Evolutionary conservation across 2,888 invertebrate species (phyloP).

Genomic region (Allolobophora icterica): DNA sequence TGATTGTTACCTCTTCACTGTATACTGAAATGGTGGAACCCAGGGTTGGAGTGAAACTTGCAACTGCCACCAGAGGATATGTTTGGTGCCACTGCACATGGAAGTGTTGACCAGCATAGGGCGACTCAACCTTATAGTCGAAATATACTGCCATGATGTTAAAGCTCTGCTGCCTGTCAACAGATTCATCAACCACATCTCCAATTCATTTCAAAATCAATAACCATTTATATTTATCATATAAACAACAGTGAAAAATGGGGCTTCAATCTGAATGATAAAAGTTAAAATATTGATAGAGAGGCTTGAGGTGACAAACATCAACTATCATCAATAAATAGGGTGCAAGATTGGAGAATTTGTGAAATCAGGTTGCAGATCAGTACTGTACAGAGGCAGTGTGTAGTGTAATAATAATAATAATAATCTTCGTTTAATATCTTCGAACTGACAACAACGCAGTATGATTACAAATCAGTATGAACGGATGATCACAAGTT

Average conservation of each 20-base stretch:
- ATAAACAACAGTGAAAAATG: background rate
- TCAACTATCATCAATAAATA: too few species aligned
- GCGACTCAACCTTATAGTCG: slow-evolving; percentile 60
- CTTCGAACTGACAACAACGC: too few species aligned
- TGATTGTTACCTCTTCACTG: slow-evolving; percentile 77
- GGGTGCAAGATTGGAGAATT: too few species aligned
- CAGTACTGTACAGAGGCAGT: too few species aligned
- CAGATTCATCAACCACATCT: background rate
- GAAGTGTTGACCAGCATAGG: slow-evolving; percentile 58
- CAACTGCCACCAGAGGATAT: slow-evolving; percentile 81
- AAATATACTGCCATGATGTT: slow-evolving; percentile 63
- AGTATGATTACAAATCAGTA: too few species aligned
- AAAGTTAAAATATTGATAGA: too few species aligned
- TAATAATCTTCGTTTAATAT: too few species aligned
- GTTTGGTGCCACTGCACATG: slow-evolving; percentile 81
- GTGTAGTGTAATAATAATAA: too few species aligned
- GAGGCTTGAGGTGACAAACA: too few species aligned
- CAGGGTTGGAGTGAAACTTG: slow-evolving; percentile 85
- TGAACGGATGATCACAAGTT: too few species aligned
- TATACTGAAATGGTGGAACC: slow-evolving; percentile 86
- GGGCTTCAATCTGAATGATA: too few species aligned
- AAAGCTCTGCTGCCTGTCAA: background rate
- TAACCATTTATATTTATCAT: background rate
- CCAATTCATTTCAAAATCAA: background rate
- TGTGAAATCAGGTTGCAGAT: too few species aligned